Conservation (phyloP, 2,113 vertebrate genomes). For the Salminus brasiliensis region DNA sequence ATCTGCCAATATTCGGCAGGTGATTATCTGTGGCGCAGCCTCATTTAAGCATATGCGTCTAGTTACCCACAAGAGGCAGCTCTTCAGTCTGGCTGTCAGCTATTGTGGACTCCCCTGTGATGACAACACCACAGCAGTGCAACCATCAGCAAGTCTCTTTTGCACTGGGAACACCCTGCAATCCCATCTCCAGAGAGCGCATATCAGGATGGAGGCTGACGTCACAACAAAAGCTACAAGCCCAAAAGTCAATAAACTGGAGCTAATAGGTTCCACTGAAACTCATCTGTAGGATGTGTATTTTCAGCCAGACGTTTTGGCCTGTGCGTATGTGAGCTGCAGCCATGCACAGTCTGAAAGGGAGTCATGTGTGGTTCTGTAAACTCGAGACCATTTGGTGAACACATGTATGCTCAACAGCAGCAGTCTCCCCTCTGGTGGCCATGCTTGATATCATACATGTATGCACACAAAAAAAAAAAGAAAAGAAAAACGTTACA, state of each 20-base stretch:
- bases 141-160: background rate
- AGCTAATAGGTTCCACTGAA: slow-evolving; percentile 10
- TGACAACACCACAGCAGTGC: background rate
- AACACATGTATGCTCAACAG: background rate
- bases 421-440: slow-evolving; percentile 48
- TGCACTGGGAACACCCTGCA: background rate
- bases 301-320: background rate
- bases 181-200: background rate
- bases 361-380: background rate
- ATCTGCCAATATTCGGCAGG: background rate
- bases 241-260: background rate
- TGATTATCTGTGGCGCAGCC: slow-evolving; percentile 1
- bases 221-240: background rate
- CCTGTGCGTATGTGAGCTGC: background rate
- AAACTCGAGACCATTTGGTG: slow-evolving; percentile 17
- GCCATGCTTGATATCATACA: slow-evolving; percentile 22
- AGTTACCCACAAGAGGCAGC: background rate
- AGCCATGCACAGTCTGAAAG: background rate
- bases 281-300: background rate
- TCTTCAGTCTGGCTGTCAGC: background rate
- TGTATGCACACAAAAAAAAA: background rate
- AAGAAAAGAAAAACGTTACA: too few relatives aligned
- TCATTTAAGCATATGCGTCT: background rate
- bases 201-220: background rate
- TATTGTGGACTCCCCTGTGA: background rate